Conservation (phyloP, 2,113 vertebrate genomes). For the Danionella cerebrum region DNA sequence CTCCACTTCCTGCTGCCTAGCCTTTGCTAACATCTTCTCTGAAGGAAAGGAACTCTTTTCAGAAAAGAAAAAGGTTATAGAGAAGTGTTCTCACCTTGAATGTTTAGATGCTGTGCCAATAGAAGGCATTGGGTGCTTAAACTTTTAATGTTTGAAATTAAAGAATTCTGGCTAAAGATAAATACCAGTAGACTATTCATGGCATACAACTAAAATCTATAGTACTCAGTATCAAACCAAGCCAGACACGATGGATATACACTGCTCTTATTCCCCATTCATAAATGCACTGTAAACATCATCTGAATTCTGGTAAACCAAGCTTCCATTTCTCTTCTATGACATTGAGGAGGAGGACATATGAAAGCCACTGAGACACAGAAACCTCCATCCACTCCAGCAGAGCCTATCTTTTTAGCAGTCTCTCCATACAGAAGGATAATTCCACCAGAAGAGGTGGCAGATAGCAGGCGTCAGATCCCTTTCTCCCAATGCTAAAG, state of each 20-base stretch:
- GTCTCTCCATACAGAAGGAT: conserved; percentile 39
- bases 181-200: background rate
- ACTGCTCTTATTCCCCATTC: conserved; percentile 14
- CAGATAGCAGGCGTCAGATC: conserved; percentile 33
- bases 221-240: conserved; percentile 2
- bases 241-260: background rate
- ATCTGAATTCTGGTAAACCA: conserved; percentile 26
- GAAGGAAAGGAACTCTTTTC: conserved; percentile 59
- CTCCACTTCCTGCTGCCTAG: conserved; percentile 45
- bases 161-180: background rate
- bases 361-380: conserved; percentile 31
- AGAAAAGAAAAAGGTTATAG: conserved; percentile 11
- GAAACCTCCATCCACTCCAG: conserved; percentile 25
- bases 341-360: conserved; percentile 31
- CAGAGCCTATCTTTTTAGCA: conserved; percentile 8
- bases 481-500: conserved; percentile 29
- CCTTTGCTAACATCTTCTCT: conserved; percentile 54
- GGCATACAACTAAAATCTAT: background rate
- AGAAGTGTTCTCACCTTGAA: background rate
- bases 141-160: background rate
- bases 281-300: conserved; percentile 19
- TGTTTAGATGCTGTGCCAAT: background rate
- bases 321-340: conserved; percentile 19
- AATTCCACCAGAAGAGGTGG: conserved; percentile 49
- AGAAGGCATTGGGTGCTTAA: background rate